Conservation (phyloP, 2,113 vertebrate genomes). For the Strix aluco region DNA sequence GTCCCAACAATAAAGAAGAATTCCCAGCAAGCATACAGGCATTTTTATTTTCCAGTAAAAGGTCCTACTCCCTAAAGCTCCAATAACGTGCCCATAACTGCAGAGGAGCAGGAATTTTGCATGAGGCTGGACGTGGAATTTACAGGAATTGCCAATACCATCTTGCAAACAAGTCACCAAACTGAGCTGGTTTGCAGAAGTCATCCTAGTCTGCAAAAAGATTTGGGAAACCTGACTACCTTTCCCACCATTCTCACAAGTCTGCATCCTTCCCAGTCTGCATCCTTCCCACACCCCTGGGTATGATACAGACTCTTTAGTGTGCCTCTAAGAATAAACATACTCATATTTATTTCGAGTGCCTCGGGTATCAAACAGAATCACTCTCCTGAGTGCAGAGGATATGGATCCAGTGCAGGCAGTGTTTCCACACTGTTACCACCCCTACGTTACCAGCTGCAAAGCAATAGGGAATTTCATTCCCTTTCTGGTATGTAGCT, state of each 20-base stretch:
- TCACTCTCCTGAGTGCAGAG: background rate
- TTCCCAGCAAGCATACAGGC: background rate
- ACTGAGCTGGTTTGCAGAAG: background rate
- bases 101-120: background rate
- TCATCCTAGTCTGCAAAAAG: background rate
- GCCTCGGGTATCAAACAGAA: background rate
- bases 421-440: background rate
- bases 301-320: background rate
- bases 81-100: background rate
- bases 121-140: background rate
- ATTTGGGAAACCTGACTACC: background rate
- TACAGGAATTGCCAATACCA: background rate
- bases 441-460: background rate
- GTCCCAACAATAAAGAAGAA: background rate
- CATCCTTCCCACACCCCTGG: background rate
- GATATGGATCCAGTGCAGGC: background rate
- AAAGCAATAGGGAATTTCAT: conserved; percentile 25
- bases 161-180: background rate
- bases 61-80: background rate
- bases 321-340: background rate
- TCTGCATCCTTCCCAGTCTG: background rate
- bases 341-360: background rate
- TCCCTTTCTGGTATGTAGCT: conserved; percentile 10
- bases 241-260: background rate
- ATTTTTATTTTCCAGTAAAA: background rate